phyloP scores from a whole-genome alignment of 2,797 vertebrate genomes.

The Coracias cyanogaster region DNA sequence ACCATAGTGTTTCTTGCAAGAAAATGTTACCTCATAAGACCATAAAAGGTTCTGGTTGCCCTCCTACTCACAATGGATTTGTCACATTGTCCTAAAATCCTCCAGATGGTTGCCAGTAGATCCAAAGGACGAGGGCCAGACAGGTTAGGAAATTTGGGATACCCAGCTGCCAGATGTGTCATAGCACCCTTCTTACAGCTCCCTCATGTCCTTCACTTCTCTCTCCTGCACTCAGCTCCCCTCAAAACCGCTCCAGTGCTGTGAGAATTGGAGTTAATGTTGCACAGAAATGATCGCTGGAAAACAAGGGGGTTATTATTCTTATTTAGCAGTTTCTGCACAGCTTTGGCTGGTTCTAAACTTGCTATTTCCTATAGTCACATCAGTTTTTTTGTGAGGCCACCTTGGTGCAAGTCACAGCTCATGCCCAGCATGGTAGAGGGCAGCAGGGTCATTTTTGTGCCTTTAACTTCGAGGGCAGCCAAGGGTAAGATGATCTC shows the following conservation, averaged over 20 bases:
- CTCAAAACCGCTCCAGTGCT: conserved; percentile 74
- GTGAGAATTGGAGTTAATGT: conserved; percentile 17
- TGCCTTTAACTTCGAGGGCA: background rate
- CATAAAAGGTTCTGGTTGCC: background rate
- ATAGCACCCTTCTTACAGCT: conserved; percentile 62
- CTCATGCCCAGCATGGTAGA: background rate
- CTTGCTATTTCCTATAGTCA: conserved; percentile 14
- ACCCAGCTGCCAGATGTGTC: conserved; percentile 69
- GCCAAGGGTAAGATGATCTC: background rate
- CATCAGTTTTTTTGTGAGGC: background rate
- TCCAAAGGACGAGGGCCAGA: conserved; percentile 73
- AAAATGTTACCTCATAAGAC: background rate
- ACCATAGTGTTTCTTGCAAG: background rate
- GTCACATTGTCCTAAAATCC: conserved; percentile 72
- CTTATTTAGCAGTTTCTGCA: background rate
- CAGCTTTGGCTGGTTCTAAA: background rate
- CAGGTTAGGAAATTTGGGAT: conserved; percentile 81
- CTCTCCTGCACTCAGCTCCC: conserved; percentile 80
- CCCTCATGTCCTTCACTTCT: conserved; percentile 72
- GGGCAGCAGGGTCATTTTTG: background rate
- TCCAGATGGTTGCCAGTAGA: conserved; percentile 75
- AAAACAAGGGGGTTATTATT: background rate
- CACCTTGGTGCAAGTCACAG: background rate
- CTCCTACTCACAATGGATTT: accelerated
- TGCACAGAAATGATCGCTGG: conserved; percentile 80